Evolutionary conservation across 2,797 vertebrate genomes (phyloP).

Genomic region (Chiroxiphia lanceolata): DNA sequence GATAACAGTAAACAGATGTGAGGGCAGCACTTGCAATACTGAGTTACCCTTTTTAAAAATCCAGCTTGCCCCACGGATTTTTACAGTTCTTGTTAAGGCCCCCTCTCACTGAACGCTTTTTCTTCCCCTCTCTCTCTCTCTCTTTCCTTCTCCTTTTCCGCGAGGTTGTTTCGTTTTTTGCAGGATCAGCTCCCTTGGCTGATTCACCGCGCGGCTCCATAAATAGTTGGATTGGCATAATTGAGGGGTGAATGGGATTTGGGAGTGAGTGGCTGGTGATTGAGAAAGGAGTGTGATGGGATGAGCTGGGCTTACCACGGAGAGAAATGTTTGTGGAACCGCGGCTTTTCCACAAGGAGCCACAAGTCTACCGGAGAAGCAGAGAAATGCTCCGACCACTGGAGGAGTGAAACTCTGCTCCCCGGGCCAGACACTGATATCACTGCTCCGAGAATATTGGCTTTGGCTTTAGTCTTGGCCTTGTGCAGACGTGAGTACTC

Average conservation of each 20-base stretch:
- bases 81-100: slow-evolving; percentile 23
- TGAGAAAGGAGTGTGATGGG: slow-evolving; percentile 31
- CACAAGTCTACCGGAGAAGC: slow-evolving; percentile 7
- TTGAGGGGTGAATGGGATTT: slow-evolving; percentile 51
- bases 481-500: accelerated
- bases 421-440: background rate
- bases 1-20: slow-evolving; percentile 69
- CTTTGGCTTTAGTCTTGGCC: background rate
- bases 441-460: background rate
- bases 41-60: slow-evolving; percentile 44
- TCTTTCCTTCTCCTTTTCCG: background rate
- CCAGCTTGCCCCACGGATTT: slow-evolving; percentile 34
- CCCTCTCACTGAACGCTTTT: background rate
- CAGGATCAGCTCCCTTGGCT: slow-evolving; percentile 53
- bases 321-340: slow-evolving; percentile 44
- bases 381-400: background rate
- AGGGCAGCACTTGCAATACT: slow-evolving; percentile 14
- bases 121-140: background rate
- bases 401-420: background rate
- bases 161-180: slow-evolving; percentile 8
- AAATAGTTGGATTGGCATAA: slow-evolving; percentile 61
- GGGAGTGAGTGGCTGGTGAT: slow-evolving; percentile 57
- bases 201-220: background rate
- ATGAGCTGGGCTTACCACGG: slow-evolving; percentile 9
- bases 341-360: slow-evolving; percentile 42